phyloP scores from a whole-genome alignment of 2,888 invertebrate species.

The Brachycybe producta region DNA sequence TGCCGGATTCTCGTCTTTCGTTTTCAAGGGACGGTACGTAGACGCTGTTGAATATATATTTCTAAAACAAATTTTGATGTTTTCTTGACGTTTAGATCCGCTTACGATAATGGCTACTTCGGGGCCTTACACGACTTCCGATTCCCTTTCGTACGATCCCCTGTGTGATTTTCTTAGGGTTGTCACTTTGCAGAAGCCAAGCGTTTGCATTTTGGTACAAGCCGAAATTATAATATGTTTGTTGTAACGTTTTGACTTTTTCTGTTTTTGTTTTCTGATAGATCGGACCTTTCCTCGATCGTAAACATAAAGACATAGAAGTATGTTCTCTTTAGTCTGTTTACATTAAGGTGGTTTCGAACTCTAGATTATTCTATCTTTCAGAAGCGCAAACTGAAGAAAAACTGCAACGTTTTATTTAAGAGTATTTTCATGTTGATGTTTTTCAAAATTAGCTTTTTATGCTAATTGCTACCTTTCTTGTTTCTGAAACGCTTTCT shows the following conservation, averaged over 20 bases:
- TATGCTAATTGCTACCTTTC: too few species aligned
- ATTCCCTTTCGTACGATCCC: slow-evolving; percentile 66
- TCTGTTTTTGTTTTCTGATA: slow-evolving; percentile 24
- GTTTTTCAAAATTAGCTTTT: too few species aligned
- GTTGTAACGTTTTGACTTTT: slow-evolving; percentile 5
- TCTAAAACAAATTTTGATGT: background rate
- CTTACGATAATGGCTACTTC: slow-evolving; percentile 55
- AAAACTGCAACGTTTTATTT: too few species aligned
- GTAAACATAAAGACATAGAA: slow-evolving; percentile 29
- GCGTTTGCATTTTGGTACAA: slow-evolving; percentile 55
- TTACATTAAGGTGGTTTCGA: too few species aligned
- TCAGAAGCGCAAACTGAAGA: too few species aligned
- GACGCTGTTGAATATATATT: background rate
- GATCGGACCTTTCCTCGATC: slow-evolving; percentile 72
- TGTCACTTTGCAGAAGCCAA: slow-evolving; percentile 51
- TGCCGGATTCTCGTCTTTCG: slow-evolving; percentile 37
- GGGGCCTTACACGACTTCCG: slow-evolving; percentile 69
- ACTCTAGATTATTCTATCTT: too few species aligned
- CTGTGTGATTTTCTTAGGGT: slow-evolving; percentile 59
- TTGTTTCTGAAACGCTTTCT: too few species aligned
- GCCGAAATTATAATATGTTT: too few species aligned
- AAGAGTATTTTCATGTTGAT: too few species aligned
- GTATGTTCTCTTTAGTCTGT: too few species aligned
- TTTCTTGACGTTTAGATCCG: slow-evolving; percentile 18
- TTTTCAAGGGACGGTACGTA: slow-evolving; percentile 20